Evolutionary conservation across 92 coral and sea anemone genomes (phyloP), one percentile per base, ranked within the genome.

Genomic region (Phymanthus crucifer): DNA sequence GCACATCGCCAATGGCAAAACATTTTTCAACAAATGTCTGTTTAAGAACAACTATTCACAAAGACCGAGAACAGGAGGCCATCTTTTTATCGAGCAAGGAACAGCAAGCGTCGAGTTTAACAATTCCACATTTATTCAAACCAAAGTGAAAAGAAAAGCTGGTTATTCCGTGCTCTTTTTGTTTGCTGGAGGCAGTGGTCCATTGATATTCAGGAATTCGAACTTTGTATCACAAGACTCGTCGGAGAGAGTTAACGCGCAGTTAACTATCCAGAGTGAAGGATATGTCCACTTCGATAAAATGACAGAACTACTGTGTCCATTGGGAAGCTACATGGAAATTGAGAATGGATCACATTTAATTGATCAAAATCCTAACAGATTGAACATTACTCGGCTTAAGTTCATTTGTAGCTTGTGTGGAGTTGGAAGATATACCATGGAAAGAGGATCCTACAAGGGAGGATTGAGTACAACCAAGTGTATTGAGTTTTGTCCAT

Each of bases 401-500:
- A 40, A 65, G 47, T 21, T 83, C 82, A 31, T 32, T 27, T 32
- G 29, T 27, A 23, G n/a, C n/a, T n/a, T n/a, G n/a, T n/a, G n/a
- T n/a, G n/a, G n/a, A n/a, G n/a, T n/a, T n/a, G n/a, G 70, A 75
- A 27, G n/a, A n/a, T n/a, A n/a, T n/a, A n/a, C n/a, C n/a, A n/a
- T n/a, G n/a, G n/a, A n/a, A n/a, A 70, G 72, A 34, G 83, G 87
- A 3, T 54, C 32, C 6, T 32, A 45, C n/a, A 38, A 56, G 37
- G 87, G 87, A 37, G 23, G 66, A 46, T 10, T 40, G 4, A 50
- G 52, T 7, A 46, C 35, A 6, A 50, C 19, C 21, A 50, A 50
- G 57, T 46, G 19, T 37, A 76, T 84, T 18, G 70, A 36, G 9
- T 84, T 73, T 31, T 84, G 88, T 29, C 88, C 88, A 0, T 48